Evolutionary conservation across 1,140 invertebrate genomes (phyloP), one percentile per base, ranked within the genome.

Genomic region (Frieseomelitta varia): DNA sequence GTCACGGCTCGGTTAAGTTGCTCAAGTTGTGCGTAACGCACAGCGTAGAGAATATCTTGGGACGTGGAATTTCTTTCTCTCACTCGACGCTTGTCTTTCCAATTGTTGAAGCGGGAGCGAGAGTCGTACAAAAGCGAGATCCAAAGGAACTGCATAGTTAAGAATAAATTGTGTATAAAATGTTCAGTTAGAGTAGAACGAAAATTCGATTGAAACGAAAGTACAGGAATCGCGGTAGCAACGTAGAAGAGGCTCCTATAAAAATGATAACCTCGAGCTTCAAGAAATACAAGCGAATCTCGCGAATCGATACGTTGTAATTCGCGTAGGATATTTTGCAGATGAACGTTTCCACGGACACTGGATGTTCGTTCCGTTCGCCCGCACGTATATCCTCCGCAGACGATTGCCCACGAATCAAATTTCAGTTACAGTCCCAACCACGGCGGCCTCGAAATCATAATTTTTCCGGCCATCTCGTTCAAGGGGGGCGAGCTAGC

Each of bases 391-490:
- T 58, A n/a, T 47, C 27, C 19, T 65, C 51, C 4, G 8, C 12
- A 14, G 61, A 11, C 12, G 19, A 30, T 30, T 53, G 24, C 11
- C 1, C 51, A 2, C 10, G 71, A 75, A 75, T 74, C 21, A 72
- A 81, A 81, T 75, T 75, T 71, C 47, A 53, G 69, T 81, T 55
- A 65, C 68, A 27, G 21, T 71, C 39, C 19, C 27, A 4, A n/a
- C 58, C 39, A 55, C 6, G 27, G 39, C 10, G 24, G 39, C 51
- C 74, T 61, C 53, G 34, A 71, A 69, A 82, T 82, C 75, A 61
- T 83, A 78, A 77, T 61, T 83, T 78, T 71, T 11, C 61, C 77
- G 53, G 76, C 75, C 67, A 81, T 88, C 86, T 85, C 81, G 55
- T 84, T 84, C 56, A 74, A 55, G 53, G 24, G 24, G 2, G 14